Evolutionary conservation across 2,888 invertebrate species (phyloP).

Genomic region (Scaptomyza reducta): DNA sequence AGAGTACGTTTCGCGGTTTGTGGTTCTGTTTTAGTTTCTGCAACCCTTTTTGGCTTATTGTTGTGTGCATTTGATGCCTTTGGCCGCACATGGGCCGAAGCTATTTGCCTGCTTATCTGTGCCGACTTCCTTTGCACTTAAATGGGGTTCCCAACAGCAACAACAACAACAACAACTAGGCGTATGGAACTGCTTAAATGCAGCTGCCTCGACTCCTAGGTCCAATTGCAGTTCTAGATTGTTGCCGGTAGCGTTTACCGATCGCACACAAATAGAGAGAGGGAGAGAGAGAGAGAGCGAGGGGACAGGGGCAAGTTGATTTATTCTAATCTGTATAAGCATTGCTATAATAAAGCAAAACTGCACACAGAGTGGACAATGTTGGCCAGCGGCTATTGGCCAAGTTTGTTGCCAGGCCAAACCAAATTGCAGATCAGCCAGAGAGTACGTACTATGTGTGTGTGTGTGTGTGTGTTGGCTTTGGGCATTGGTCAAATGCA

Average conservation of each 20-base stretch:
- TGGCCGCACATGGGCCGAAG: slow-evolving; percentile 26
- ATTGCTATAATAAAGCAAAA: slow-evolving; percentile 79
- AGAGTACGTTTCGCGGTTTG: neutral
- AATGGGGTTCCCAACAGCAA: slow-evolving; percentile 26
- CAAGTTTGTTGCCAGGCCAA: slow-evolving; percentile 40
- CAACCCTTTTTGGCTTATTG: slow-evolving; percentile 15
- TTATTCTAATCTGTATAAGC: slow-evolving; percentile 80
- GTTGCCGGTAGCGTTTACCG: slow-evolving; percentile 75
- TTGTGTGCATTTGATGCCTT: slow-evolving; percentile 20
- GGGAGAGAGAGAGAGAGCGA: neutral
- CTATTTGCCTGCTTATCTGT: slow-evolving; percentile 70
- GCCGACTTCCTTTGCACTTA: slow-evolving; percentile 69
- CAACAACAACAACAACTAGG: slow-evolving; percentile 21
- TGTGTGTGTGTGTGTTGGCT: slow-evolving; percentile 12
- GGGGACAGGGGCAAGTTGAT: slow-evolving; percentile 61
- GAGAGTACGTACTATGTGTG: slow-evolving; percentile 1
- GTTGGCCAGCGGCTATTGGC: slow-evolving; percentile 64
- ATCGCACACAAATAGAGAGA: slow-evolving; percentile 39
- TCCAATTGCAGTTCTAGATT: slow-evolving; percentile 52
- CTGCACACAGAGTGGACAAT: slow-evolving; percentile 73
- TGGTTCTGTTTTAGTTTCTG: slow-evolving; percentile 10
- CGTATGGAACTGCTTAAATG: slow-evolving; percentile 32
- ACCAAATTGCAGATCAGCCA: slow-evolving; percentile 68
- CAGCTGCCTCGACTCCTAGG: slow-evolving; percentile 46
- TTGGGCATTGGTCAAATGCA: slow-evolving; percentile 63